Percentiles rank a stretch among this genome's conserved stretches.
phyloP scores from a whole-genome alignment of 2,797 vertebrate species.

The Mallotus villosus region DNA sequence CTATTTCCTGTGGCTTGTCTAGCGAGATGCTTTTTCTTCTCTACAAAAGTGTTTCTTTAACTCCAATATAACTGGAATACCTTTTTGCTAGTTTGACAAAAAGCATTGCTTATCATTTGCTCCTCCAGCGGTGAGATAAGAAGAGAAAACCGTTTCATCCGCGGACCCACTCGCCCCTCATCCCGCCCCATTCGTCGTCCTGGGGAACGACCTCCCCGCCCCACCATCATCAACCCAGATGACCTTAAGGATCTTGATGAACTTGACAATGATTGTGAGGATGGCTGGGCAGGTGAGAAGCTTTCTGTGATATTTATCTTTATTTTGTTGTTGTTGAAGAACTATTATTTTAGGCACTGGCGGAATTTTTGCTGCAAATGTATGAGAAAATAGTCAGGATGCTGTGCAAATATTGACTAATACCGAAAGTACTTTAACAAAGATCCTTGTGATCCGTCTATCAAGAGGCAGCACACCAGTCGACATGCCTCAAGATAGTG shows the following conservation, averaged over 20 bases:
- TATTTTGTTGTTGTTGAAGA: not conserved
- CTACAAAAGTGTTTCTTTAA: no score
- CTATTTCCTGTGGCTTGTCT: no score
- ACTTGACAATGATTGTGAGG: constrained; percentile 91
- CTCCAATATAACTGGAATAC: not conserved
- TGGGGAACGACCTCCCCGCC: constrained; percentile 80
- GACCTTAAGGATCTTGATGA: constrained; percentile 96
- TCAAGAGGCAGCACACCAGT: no score
- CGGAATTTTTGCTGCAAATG: no score
- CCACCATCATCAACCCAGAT: constrained; percentile 95
- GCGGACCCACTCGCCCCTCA: constrained; percentile 71
- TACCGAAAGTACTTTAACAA: no score
- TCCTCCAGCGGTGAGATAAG: constrained; percentile 75
- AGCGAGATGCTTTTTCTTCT: no score
- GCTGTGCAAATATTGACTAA: no score
- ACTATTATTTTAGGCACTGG: no score
- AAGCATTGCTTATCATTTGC: not conserved
- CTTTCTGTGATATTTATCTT: no score
- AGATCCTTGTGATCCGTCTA: no score
- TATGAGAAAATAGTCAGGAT: no score
- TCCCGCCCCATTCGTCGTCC: constrained; percentile 83
- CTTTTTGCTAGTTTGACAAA: not conserved
- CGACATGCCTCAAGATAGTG: no score
- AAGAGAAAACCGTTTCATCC: constrained; percentile 83
- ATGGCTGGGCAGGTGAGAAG: constrained; percentile 87